These are phyloP conservation scores for Myrmecophaga tridactyla DNA, from an alignment of 2,113 vertebrate genomes.

Conservation along the genomic window DNA sequence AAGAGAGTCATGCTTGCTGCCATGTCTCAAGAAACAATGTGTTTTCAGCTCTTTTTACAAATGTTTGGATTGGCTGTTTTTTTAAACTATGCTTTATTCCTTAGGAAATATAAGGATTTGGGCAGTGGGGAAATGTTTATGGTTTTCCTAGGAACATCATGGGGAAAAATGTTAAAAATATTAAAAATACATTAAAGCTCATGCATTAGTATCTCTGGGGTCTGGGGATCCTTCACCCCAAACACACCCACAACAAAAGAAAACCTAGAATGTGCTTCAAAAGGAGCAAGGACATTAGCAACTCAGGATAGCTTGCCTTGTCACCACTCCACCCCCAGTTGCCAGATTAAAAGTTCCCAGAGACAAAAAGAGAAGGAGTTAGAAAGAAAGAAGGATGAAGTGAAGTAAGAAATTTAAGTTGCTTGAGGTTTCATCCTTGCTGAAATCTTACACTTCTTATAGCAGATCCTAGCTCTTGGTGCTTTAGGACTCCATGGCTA, in stretches of 20 bases:
- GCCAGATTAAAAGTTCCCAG: neutral
- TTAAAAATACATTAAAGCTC: neutral
- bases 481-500: neutral
- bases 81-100: neutral
- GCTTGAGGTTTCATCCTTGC: neutral
- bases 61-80: neutral
- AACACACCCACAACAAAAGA: neutral
- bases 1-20: neutral
- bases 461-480: too few relatives aligned
- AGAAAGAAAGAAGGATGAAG: neutral
- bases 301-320: rapidly evolving
- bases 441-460: neutral
- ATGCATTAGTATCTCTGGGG: neutral
- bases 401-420: neutral
- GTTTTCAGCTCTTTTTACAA: neutral
- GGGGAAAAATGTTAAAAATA: neutral
- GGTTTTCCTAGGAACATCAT: neutral
- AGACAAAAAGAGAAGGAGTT: neutral
- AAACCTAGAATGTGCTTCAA: neutral
- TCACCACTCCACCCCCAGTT: neutral
- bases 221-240: neutral
- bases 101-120: neutral
- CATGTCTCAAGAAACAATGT: neutral
- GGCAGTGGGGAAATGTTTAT: neutral
- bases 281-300: neutral